Evolutionary conservation across 2,113 vertebrate species (phyloP), one percentile per base, ranked within the genome.

Genomic region (Orthonyx spaldingii): DNA sequence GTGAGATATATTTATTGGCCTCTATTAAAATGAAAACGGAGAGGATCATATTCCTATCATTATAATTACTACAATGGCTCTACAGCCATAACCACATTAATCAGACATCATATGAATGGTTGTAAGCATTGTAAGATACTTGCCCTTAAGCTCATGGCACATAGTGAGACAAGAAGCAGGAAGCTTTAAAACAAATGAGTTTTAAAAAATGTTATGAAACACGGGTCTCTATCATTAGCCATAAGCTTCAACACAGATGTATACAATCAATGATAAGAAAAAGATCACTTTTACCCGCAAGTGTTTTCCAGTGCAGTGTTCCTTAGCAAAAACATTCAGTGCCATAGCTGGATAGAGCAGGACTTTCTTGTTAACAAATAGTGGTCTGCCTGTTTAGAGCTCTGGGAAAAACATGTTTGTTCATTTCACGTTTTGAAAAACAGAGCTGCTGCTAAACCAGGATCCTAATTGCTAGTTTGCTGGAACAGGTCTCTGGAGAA

Each of bases 381-480:
- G 55, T 13, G 35, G 32, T 55, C 37, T 69, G 35, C 77, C 66
- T 95, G 64, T 80, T 91, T 44, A 71, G 52, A 83, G 53, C 42
- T 28, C 64, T 7, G 7, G 20, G 77, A 78, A 85, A 86, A 89
- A 33, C 21, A 11, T 28, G 22, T 87, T 93, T 81, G 21, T 74
- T 92, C 52, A n/a, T 93, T 95, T 91, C 60, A 50, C 32, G 70
- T 28, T 92, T 72, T 76, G 64, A 86, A 89, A 97, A 95, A 94
- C 77, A 95, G 60, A 75, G 60, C 80, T 90, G 75, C 66, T 88
- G 75, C 90, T 95, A 95, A 92, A 84, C 60, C 80, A 74, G 78
- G 66, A 76, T 97, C 69, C 69, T 84, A 86, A 95, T 95, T 96
- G 57, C 74, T 66, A 24, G 57, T 83, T 95, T 92, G 74, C 64